Percentiles rank a stretch among this genome's conserved stretches.
Evolutionary conservation across 1,140 invertebrate genomes (phyloP).

Genomic region (Acromyrmex echinatior): DNA sequence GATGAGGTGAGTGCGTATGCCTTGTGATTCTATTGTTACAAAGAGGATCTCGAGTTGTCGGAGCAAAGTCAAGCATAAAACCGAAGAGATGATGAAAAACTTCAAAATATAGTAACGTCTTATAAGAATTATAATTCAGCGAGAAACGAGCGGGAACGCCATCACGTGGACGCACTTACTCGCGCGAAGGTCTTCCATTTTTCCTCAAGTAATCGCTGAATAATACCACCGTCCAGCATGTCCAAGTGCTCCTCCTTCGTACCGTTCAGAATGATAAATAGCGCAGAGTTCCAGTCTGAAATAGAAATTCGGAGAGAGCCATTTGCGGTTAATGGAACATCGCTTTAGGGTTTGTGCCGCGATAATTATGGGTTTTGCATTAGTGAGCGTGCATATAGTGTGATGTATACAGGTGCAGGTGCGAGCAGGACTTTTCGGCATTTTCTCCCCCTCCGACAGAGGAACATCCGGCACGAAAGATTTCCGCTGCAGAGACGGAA

Average conservation of each 20-base stretch:
- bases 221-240: constrained; percentile 99
- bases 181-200: constrained; percentile 99
- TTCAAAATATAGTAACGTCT: constrained; percentile 21
- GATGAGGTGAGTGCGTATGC: neutral
- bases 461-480: constrained; percentile 65
- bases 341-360: constrained; percentile 68
- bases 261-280: constrained; percentile 99
- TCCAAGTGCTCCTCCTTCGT: constrained; percentile 99
- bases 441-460: constrained; percentile 12
- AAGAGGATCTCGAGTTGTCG: constrained; percentile 7
- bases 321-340: constrained; percentile 77
- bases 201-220: constrained; percentile 98
- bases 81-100: constrained; percentile 13
- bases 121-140: constrained; percentile 37
- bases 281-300: constrained; percentile 98
- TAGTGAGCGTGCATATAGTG: constrained; percentile 50
- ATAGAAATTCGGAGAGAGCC: constrained; percentile 78
- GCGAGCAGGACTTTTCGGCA: constrained; percentile 59
- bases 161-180: constrained; percentile 87
- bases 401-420: constrained; percentile 53
- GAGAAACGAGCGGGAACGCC: constrained; percentile 63
- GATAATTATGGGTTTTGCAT: constrained; percentile 76
- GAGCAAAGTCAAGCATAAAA: constrained; percentile 35
- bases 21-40: constrained; percentile 23
- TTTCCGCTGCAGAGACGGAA: constrained; percentile 65